Percentiles rank a stretch among this genome's conserved stretches.
phyloP scores from a whole-genome alignment of 2,888 invertebrate genomes.

The Fissipunctia ypsillon region DNA sequence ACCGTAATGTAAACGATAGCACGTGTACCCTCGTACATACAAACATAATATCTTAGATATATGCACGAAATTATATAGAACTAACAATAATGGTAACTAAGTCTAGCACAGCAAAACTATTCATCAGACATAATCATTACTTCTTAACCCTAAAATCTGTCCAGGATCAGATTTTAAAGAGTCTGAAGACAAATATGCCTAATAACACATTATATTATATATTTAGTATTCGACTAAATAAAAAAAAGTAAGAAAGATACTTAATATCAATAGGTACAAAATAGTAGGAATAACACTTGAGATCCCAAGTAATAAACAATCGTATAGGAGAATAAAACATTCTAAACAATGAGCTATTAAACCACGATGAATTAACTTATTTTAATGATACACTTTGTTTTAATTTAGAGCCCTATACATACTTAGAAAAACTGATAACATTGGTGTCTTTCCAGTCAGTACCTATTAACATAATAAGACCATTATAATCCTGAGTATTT shows the following conservation, averaged over 20 bases:
- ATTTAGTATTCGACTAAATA: slow-evolving; percentile 49
- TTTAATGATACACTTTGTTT: slow-evolving; percentile 55
- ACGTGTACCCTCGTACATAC: slow-evolving; percentile 23
- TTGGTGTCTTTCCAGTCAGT: slow-evolving; percentile 65
- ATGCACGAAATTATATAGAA: slow-evolving; percentile 52
- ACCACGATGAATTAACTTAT: slow-evolving; percentile 52
- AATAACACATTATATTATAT: slow-evolving; percentile 54
- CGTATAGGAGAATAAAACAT: slow-evolving; percentile 50
- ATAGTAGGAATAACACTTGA: slow-evolving; percentile 66
- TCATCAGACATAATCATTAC: slow-evolving; percentile 36
- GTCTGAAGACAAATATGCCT: slow-evolving; percentile 24
- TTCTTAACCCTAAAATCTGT: slow-evolving; percentile 13
- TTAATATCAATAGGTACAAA: slow-evolving; percentile 66
- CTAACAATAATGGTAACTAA: slow-evolving; percentile 70
- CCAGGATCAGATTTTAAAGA: background rate
- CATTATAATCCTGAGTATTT: slow-evolving; percentile 52
- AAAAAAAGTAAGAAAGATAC: slow-evolving; percentile 61
- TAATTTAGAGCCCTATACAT: slow-evolving; percentile 57
- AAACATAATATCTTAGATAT: slow-evolving; percentile 53
- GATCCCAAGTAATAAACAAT: slow-evolving; percentile 63
- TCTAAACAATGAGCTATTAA: slow-evolving; percentile 52
- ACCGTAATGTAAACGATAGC: slow-evolving; percentile 34
- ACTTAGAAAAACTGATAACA: slow-evolving; percentile 55
- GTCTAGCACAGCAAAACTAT: slow-evolving; percentile 64
- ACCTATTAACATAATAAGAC: slow-evolving; percentile 31